Conservation (phyloP, 64 coral and sea anemone species). For the Montipora capricornis region DNA sequence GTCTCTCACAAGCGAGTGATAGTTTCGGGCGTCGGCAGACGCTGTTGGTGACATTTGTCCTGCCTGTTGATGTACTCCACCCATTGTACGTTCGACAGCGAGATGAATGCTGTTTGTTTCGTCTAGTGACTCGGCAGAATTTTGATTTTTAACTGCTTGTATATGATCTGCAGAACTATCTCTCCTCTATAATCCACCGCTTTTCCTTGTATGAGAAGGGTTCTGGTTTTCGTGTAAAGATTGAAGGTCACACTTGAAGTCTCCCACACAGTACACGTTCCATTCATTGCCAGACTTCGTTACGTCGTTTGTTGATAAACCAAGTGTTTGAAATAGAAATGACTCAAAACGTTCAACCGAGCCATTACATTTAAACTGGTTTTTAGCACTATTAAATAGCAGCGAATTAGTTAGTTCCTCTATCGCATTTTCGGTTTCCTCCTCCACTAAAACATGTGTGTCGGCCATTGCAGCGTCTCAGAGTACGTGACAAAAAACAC, state of each 20-base stretch:
- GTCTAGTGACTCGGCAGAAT: not conserved
- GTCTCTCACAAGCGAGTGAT: not conserved
- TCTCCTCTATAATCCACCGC: slow-evolving; percentile 28
- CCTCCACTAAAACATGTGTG: not conserved
- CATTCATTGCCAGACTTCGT: slow-evolving; percentile 36
- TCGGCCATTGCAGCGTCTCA: not conserved
- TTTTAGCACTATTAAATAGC: slow-evolving; percentile 53
- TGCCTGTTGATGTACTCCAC: not conserved
- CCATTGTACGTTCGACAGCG: not conserved
- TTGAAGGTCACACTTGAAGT: slow-evolving; percentile 70
- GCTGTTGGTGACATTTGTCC: not conserved
- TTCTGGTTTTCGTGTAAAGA: slow-evolving; percentile 48
- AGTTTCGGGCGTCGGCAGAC: not conserved
- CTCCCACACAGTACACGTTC: slow-evolving; percentile 55
- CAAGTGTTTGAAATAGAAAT: slow-evolving; percentile 38
- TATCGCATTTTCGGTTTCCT: not conserved
- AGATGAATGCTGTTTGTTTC: not conserved
- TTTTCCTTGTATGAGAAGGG: slow-evolving; percentile 68
- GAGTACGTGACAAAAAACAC: too few relatives aligned
- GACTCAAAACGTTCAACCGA: slow-evolving; percentile 36
- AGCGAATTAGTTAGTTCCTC: slow-evolving; percentile 36
- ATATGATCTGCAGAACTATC: slow-evolving; percentile 16
- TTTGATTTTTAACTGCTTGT: not conserved
- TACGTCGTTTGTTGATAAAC: slow-evolving; percentile 35
- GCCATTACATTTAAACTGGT: slow-evolving; percentile 59